Conservation (phyloP, 2,113 vertebrate species). For the Cacatua alba region DNA sequence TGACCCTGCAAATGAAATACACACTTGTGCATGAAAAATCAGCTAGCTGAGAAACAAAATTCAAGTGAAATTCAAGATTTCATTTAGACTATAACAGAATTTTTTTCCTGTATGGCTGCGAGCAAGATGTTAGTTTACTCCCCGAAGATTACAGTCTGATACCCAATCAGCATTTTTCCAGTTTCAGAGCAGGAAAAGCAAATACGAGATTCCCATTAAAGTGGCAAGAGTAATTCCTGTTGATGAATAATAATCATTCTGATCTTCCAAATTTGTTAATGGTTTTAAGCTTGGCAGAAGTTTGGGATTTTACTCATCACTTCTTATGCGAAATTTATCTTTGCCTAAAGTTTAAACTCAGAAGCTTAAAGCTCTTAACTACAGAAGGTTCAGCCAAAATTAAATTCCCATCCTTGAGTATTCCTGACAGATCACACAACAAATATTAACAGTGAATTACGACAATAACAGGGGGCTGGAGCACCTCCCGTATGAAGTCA, state of each 20-base stretch:
- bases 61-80: not conserved
- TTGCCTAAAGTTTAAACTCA: not conserved
- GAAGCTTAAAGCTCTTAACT: not conserved
- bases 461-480: no score
- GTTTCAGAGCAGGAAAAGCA: not conserved
- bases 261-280: not conserved
- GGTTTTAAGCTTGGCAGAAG: not conserved
- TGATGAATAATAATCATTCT: not conserved
- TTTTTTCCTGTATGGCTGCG: not conserved
- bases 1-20: constrained; percentile 79
- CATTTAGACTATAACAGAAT: not conserved
- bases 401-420: not conserved
- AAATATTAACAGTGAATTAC: not conserved
- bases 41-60: not conserved
- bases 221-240: not conserved
- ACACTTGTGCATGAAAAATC: not conserved
- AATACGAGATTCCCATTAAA: not conserved
- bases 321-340: not conserved
- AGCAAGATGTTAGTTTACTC: not conserved
- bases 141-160: not conserved
- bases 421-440: not conserved
- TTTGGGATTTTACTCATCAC: not conserved
- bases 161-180: not conserved
- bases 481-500: no score
- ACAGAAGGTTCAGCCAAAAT: not conserved